Conservation (phyloP, 2,888 invertebrate genomes). For the Cephonodes hylas region DNA sequence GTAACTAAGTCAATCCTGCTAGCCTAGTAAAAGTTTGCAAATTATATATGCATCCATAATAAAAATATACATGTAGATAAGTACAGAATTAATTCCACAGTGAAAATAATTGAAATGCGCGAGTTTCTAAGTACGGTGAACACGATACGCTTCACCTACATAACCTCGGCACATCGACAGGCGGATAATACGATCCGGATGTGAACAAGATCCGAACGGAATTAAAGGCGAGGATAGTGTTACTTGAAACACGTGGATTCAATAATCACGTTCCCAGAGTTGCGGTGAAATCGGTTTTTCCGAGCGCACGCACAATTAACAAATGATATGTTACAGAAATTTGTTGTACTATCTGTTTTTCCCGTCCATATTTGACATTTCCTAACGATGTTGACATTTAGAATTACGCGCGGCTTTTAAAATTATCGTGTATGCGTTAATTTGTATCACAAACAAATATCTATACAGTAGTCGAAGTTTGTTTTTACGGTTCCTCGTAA, state of each 20-base stretch:
- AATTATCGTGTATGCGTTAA: background rate
- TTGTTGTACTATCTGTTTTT: background rate
- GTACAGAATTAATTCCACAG: background rate
- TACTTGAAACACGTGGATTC: constrained; percentile 1
- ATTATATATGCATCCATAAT: no score
- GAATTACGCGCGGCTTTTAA: background rate
- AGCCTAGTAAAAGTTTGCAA: no score
- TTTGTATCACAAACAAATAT: background rate
- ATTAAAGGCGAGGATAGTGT: background rate
- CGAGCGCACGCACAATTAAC: background rate
- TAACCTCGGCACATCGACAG: background rate
- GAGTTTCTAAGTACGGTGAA: background rate
- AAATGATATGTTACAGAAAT: background rate
- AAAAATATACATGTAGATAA: background rate
- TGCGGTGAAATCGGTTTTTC: background rate
- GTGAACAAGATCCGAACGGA: background rate
- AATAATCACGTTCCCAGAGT: background rate
- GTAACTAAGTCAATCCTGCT: no score
- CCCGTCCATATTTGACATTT: background rate
- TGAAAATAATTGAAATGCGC: background rate
- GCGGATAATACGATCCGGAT: background rate
- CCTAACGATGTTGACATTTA: constrained; percentile 6
- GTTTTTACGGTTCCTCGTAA: background rate
- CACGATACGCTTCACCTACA: constrained; percentile 2
- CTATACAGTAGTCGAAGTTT: background rate